phyloP scores from a whole-genome alignment of 2,113 vertebrate species.

The cat (Felis catus) region F.catus_Fca126_mat1.0 CM031412.1:72663501-72664000 shows the following conservation, averaged over 20 bases:
- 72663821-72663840: background rate
- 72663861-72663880: background rate
- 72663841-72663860: background rate
- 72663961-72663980: background rate
- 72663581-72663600: background rate
- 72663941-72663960: background rate
- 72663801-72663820: background rate
- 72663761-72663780: background rate
- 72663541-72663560: slow-evolving; percentile 9
- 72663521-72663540: background rate
- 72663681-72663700: background rate
- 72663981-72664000: background rate
- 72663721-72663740: background rate
- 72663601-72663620: background rate
- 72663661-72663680: background rate
- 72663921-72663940: background rate
- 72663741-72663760: slow-evolving; percentile 28
- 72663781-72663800: background rate
- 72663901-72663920: background rate
- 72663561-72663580: background rate
- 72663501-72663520: background rate
- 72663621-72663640: background rate
- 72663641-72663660: background rate
- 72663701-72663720: background rate
- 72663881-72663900: background rate